These are phyloP conservation scores for Malurus alboscapulatus DNA, from an alignment of 2,113 vertebrate genomes.

Conservation along the genomic window DNA sequence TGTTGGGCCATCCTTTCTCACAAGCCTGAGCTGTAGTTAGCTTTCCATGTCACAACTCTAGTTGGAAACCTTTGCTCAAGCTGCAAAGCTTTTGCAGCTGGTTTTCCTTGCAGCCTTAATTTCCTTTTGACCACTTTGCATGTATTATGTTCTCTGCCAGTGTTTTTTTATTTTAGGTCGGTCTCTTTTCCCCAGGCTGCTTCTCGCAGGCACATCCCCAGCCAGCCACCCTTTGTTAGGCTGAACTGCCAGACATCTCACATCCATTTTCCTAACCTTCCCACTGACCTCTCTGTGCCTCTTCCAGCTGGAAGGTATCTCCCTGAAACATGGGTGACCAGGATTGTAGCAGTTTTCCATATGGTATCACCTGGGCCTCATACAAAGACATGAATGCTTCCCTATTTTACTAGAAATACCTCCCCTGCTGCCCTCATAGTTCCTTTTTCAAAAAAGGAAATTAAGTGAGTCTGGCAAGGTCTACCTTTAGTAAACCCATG, in stretches of 20 bases:
- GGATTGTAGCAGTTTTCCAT: constrained; percentile 40
- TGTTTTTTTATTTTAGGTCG: neutral
- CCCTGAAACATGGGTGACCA: constrained; percentile 1
- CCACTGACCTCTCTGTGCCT: constrained; percentile 2
- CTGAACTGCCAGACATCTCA: neutral
- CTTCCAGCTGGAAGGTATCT: constrained; percentile 36
- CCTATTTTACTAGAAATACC: constrained; percentile 32
- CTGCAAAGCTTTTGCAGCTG: neutral
- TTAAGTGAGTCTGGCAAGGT: constrained; percentile 33
- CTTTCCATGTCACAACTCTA: neutral
- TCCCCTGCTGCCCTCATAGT: constrained; percentile 17
- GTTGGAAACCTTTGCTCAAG: neutral
- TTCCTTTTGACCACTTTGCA: neutral
- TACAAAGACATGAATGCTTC: constrained; percentile 30
- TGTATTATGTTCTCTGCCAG: neutral
- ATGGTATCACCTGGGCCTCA: constrained; percentile 32
- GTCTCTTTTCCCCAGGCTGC: neutral
- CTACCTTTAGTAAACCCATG: constrained; percentile 47
- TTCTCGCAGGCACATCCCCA: rapidly evolving
- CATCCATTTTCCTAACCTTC: constrained; percentile 39
- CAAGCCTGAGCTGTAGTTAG: neutral
- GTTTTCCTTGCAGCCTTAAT: neutral
- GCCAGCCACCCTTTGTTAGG: neutral
- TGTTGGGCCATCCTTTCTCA: neutral
- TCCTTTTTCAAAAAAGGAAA: constrained; percentile 20